A percentile compares a stretch with the other conserved stretches of the same genome.
Evolutionary conservation across 2,888 invertebrate species (phyloP).

Genomic region (Oligia latruncula): DNA sequence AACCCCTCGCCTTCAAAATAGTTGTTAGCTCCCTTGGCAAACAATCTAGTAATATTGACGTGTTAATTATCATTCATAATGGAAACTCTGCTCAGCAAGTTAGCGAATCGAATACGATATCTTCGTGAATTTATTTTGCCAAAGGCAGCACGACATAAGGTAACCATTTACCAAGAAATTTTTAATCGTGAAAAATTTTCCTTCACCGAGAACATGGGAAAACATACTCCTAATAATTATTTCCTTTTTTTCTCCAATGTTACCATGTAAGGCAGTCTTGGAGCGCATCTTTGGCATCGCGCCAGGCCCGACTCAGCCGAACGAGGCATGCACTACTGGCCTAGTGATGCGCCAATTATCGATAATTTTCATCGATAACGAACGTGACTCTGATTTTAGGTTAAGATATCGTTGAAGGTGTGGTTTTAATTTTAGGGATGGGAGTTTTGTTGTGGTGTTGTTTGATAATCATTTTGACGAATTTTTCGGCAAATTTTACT

Average conservation of each 20-base stretch:
- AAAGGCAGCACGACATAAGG: background rate
- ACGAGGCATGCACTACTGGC: conserved; percentile 68
- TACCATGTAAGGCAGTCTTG: conserved; percentile 55
- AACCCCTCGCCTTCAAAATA: no score
- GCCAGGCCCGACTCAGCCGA: conserved; percentile 71
- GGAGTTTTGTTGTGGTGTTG: background rate
- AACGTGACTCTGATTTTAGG: conserved; percentile 57
- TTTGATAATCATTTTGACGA: background rate
- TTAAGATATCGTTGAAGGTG: conserved; percentile 53
- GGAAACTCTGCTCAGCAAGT: background rate
- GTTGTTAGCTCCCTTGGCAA: no score
- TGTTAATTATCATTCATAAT: background rate
- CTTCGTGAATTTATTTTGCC: no score
- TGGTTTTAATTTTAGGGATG: conserved; percentile 46
- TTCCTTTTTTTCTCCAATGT: conserved; percentile 52
- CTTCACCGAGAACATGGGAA: conserved; percentile 5
- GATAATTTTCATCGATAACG: conserved; percentile 64
- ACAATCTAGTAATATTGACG: background rate
- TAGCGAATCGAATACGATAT: background rate
- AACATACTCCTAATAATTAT: conserved; percentile 53
- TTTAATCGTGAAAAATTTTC: background rate
- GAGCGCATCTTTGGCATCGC: conserved; percentile 65
- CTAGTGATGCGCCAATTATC: conserved; percentile 65
- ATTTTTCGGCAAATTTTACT: background rate
- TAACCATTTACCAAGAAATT: background rate